These are phyloP conservation scores for Coracopsis vasa DNA, from an alignment of 2,113 vertebrate genomes.

Conservation along the genomic window DNA sequence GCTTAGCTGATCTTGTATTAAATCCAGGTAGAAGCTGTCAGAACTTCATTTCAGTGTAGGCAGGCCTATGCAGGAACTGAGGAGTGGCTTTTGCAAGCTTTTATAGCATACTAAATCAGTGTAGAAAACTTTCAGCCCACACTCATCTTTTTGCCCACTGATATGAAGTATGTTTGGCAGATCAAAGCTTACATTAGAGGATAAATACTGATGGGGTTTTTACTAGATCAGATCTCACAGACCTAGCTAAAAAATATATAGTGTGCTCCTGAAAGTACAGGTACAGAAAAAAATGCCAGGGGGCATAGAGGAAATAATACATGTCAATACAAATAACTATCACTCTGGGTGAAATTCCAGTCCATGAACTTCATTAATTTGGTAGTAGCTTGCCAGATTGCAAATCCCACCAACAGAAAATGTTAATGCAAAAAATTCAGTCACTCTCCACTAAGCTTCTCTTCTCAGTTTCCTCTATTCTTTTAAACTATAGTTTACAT, in stretches of 20 bases:
- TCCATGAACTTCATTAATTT: constrained; percentile 40
- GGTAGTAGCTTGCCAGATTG: constrained; percentile 23
- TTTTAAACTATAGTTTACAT: background rate
- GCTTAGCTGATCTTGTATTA: constrained; percentile 2
- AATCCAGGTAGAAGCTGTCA: constrained; percentile 17
- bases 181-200: constrained; percentile 29
- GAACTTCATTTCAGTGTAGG: background rate
- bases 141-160: constrained; percentile 6
- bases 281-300: background rate
- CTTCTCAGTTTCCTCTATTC: background rate
- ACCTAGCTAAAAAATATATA: background rate
- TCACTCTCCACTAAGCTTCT: background rate
- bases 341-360: constrained; percentile 40
- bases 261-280: constrained; percentile 19
- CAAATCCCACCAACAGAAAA: constrained; percentile 17
- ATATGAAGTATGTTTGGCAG: constrained; percentile 26
- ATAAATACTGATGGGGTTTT: background rate
- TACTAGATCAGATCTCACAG: constrained; percentile 28
- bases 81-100: constrained; percentile 9
- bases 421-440: background rate
- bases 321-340: constrained; percentile 54
- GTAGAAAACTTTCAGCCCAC: constrained; percentile 30
- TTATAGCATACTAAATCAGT: background rate
- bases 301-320: constrained; percentile 19
- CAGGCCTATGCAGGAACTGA: constrained; percentile 34